Percentiles rank a stretch among this genome's conserved stretches.
phyloP scores from a whole-genome alignment of 2,797 vertebrate species.

The Falco naumanni region DNA sequence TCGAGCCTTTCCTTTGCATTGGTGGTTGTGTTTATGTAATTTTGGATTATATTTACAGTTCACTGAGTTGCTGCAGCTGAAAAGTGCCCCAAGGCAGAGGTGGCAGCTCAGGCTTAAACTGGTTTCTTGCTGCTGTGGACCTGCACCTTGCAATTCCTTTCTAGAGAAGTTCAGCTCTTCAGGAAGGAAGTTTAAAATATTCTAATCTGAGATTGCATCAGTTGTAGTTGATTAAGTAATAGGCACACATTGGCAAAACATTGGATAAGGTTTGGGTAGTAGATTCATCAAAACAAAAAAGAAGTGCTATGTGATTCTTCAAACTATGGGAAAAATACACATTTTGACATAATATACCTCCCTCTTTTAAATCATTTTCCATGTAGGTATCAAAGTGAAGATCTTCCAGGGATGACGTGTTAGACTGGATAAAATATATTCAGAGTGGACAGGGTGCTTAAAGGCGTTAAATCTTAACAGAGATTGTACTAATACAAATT shows the following conservation, averaged over 20 bases:
- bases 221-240: not conserved
- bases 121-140: not conserved
- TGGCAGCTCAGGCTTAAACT: not conserved
- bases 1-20: not conserved
- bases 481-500: conserved; percentile 1
- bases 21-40: not conserved
- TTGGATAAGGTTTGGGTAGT: not conserved
- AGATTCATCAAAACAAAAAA: not conserved
- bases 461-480: not conserved
- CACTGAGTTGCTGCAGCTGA: not conserved
- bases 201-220: not conserved
- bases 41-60: not conserved
- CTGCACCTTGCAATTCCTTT: not conserved
- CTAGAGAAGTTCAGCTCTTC: not conserved
- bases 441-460: not conserved
- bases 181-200: not conserved
- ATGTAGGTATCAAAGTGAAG: not conserved
- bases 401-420: not conserved
- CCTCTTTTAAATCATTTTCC: not conserved
- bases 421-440: not conserved
- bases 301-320: not conserved
- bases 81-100: not conserved
- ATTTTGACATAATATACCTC: not conserved
- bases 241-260: not conserved
- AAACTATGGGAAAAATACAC: not conserved